phyloP scores from a whole-genome alignment of 2,113 vertebrate genomes.

The Heterocephalus glaber region DNA sequence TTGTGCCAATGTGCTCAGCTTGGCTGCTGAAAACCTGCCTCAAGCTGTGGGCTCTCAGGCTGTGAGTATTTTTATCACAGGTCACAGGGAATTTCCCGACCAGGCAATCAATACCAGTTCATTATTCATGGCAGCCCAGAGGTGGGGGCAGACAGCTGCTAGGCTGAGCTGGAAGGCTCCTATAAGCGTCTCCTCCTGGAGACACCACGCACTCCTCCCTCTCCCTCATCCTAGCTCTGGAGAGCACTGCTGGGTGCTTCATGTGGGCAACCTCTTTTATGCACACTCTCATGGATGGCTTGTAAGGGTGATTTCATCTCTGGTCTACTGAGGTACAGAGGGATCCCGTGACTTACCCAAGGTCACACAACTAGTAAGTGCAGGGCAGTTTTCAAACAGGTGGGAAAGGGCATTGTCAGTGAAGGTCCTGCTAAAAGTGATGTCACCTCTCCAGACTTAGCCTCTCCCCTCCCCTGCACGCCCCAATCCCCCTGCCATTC shows the following conservation, averaged over 20 bases:
- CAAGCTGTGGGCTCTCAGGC: not conserved
- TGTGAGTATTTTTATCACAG: constrained; percentile 71
- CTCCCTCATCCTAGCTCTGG: not conserved
- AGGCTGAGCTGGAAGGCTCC: constrained; percentile 26
- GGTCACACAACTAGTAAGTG: not conserved
- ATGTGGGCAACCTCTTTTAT: not conserved
- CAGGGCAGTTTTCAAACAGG: not conserved
- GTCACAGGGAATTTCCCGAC: constrained; percentile 69
- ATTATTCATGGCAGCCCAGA: constrained; percentile 65
- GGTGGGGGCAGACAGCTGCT: not conserved
- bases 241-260: not conserved
- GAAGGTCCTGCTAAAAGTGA: not conserved
- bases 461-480: not conserved
- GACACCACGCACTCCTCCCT: not conserved
- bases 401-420: not conserved
- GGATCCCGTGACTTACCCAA: not conserved
- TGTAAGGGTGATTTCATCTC: not conserved
- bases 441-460: constrained; percentile 31
- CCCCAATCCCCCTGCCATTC: no score
- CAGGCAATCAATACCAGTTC: constrained; percentile 67
- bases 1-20: not conserved
- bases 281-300: not conserved
- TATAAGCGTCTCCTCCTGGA: not conserved
- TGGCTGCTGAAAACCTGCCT: constrained; percentile 49
- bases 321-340: not conserved